These are phyloP conservation scores for Heterodera schachtii DNA, from an alignment of 1,140 invertebrate species.

Conservation along the genomic window DNA sequence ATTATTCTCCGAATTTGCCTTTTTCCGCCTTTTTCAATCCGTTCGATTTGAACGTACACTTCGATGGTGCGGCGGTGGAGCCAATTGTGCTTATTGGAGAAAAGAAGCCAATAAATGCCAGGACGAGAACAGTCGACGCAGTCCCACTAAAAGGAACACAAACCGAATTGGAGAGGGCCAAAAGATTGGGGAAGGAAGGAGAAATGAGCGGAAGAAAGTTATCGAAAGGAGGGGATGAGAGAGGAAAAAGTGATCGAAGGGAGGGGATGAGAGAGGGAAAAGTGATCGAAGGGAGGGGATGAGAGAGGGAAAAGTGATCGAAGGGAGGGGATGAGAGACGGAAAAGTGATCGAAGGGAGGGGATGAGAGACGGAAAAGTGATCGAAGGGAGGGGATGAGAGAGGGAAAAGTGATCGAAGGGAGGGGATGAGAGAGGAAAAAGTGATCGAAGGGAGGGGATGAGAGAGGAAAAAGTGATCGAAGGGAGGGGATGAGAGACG, in stretches of 20 bases:
- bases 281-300: background rate
- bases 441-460: background rate
- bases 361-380: no score
- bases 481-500: no score
- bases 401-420: background rate
- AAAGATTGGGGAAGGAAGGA: background rate
- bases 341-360: no score
- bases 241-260: background rate
- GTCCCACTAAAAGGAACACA: conserved; percentile 19
- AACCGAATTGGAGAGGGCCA: background rate
- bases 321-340: background rate
- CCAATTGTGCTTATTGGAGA: conserved; percentile 56
- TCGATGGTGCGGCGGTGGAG: conserved; percentile 27
- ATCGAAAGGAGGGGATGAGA: background rate
- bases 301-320: background rate
- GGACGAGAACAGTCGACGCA: conserved; percentile 30
- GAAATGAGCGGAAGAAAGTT: no score
- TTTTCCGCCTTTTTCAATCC: conserved; percentile 11
- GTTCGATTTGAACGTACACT: conserved; percentile 19
- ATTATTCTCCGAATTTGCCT: conserved; percentile 1
- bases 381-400: background rate
- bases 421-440: background rate
- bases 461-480: no score
- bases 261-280: background rate
- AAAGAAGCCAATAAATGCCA: conserved; percentile 59